Evolutionary conservation across 2,888 invertebrate species (phyloP).

Genomic region (Coleophora deauratella): DNA sequence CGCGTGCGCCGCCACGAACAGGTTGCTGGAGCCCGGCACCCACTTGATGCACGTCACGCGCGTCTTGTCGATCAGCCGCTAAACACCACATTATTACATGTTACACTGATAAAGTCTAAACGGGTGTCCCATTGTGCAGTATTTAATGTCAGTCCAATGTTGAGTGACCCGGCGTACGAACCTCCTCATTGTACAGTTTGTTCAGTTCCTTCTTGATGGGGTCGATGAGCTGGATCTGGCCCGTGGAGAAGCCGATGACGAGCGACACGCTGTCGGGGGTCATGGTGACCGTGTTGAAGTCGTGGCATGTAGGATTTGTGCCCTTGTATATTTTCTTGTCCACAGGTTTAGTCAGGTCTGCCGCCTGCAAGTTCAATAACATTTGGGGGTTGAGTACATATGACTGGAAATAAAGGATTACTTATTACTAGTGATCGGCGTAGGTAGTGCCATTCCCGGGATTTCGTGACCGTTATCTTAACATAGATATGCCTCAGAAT

Average conservation of each 20-base stretch:
- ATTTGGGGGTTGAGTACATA: too few relatives aligned
- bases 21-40: constrained; percentile 95
- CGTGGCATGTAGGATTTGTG: constrained; percentile 98
- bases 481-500: too few relatives aligned
- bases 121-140: too few relatives aligned
- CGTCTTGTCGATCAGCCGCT: constrained; percentile 94
- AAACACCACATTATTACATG: constrained; percentile 39
- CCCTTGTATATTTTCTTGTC: constrained; percentile 99
- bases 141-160: too few relatives aligned
- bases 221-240: constrained; percentile 98
- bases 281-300: constrained; percentile 92
- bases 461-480: too few relatives aligned
- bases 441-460: too few relatives aligned
- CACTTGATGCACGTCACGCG: constrained; percentile 98
- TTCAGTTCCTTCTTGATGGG: constrained; percentile 97
- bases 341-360: constrained; percentile 96
- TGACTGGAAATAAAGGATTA: too few relatives aligned
- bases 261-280: constrained; percentile 89
- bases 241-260: constrained; percentile 97
- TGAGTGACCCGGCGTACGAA: constrained; percentile 47
- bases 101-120: too few relatives aligned
- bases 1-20: constrained; percentile 95
- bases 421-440: too few relatives aligned
- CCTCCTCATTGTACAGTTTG: constrained; percentile 98
- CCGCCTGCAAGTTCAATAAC: constrained; percentile 76